Percentiles rank a stretch among this genome's conserved stretches.
phyloP scores from a whole-genome alignment of 2,888 invertebrate genomes.

The Pseudococcus longispinus region DNA sequence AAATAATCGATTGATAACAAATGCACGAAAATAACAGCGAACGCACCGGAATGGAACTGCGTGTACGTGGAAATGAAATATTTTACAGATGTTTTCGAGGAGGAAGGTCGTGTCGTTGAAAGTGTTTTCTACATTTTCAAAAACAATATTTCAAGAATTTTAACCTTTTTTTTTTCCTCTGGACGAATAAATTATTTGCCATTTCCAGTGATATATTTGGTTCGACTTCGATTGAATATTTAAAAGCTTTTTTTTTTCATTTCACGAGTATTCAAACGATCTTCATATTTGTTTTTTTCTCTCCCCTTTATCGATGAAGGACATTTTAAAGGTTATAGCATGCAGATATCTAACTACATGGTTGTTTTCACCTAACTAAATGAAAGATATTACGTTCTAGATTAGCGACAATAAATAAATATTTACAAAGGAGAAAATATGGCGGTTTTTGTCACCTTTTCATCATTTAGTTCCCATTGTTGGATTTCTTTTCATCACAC shows the following conservation, averaged over 20 bases:
- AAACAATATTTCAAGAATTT: constrained; percentile 6
- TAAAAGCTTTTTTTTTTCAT: background rate
- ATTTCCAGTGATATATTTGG: background rate
- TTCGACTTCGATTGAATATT: background rate
- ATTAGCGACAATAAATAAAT: background rate
- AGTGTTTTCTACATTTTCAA: background rate
- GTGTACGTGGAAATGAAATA: background rate
- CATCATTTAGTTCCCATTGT: background rate
- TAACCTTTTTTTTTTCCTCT: background rate
- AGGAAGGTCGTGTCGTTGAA: background rate
- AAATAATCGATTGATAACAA: background rate
- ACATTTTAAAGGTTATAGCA: background rate
- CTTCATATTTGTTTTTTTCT: background rate
- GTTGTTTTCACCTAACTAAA: background rate
- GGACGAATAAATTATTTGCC: background rate
- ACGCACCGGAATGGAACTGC: background rate
- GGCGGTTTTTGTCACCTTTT: background rate
- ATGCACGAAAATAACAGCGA: background rate
- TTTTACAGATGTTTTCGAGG: background rate
- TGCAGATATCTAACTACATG: too few relatives aligned
- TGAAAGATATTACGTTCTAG: background rate
- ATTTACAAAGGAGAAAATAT: background rate
- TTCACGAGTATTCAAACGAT: background rate
- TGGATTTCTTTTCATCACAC: background rate
- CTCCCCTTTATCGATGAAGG: background rate